phyloP scores from a whole-genome alignment of 2,888 invertebrate genomes.

The Lacanobia wlatinum region DNA sequence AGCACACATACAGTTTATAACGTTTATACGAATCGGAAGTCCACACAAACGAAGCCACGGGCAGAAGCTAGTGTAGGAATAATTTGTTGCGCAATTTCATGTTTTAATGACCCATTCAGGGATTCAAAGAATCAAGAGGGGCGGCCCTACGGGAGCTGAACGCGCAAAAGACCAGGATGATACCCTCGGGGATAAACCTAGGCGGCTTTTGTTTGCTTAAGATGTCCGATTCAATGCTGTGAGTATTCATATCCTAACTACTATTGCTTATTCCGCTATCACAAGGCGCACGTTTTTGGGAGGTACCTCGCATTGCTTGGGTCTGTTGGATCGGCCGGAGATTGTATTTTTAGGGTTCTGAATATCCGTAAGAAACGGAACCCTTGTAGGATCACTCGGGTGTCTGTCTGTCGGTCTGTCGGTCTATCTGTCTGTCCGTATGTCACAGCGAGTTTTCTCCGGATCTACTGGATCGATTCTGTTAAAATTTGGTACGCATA shows the following conservation, averaged over 20 bases:
- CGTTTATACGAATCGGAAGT: background rate
- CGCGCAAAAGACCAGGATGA: slow-evolving; percentile 60
- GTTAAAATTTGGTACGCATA: too few species aligned
- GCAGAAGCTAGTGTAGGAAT: background rate
- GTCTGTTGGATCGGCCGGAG: too few species aligned
- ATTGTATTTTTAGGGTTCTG: too few species aligned
- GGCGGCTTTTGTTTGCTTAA: slow-evolving; percentile 81
- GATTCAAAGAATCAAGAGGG: slow-evolving; percentile 60
- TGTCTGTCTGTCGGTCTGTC: too few species aligned
- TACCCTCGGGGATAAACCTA: slow-evolving; percentile 84
- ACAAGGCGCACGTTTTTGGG: background rate
- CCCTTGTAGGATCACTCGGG: too few species aligned
- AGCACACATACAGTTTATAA: too few species aligned
- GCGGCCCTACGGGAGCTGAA: slow-evolving; percentile 72
- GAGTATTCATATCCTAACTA: slow-evolving; percentile 58
- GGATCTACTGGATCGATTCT: too few species aligned
- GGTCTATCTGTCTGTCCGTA: too few species aligned
- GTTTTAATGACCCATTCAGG: slow-evolving; percentile 21
- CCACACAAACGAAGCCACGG: background rate
- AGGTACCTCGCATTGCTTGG: background rate
- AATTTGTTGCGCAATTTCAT: background rate
- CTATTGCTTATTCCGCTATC: background rate
- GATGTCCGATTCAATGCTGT: slow-evolving; percentile 78
- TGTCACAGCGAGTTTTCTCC: too few species aligned
- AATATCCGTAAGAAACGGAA: too few species aligned